phyloP scores from a whole-genome alignment of 2,888 invertebrate species.

The Leucania comma region DNA sequence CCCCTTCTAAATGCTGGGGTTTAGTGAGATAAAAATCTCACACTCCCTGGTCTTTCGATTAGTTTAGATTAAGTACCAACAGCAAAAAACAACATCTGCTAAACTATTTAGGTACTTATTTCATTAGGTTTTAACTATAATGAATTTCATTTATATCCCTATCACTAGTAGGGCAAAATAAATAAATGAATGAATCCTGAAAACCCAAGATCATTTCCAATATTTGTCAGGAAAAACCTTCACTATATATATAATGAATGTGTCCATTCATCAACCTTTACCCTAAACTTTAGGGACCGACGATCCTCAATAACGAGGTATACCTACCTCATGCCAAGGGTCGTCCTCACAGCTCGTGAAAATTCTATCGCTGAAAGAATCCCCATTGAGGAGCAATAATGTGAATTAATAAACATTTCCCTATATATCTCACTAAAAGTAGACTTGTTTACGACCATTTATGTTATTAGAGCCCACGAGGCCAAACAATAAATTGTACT shows the following conservation, averaged over 20 bases:
- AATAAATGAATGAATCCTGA: neutral
- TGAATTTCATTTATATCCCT: neutral
- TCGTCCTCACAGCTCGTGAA: slow-evolving; percentile 6
- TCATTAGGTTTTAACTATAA: neutral
- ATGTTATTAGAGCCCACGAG: slow-evolving; percentile 70
- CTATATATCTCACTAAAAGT: slow-evolving; percentile 61
- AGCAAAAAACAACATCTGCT: neutral
- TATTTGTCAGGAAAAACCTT: neutral
- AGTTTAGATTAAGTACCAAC: no score
- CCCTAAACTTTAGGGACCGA: neutral
- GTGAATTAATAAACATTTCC: slow-evolving; percentile 65
- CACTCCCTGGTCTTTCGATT: no score
- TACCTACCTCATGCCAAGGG: neutral
- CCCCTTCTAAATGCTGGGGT: no score
- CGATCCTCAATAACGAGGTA: neutral
- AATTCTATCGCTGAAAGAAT: slow-evolving; percentile 38
- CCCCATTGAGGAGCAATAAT: slow-evolving; percentile 34
- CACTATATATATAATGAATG: neutral
- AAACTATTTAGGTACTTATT: neutral
- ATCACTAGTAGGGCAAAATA: no score
- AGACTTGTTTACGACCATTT: slow-evolving; percentile 73
- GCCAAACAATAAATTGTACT: slow-evolving; percentile 74
- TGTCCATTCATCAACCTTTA: slow-evolving; percentile 11
- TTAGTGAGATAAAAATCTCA: no score
- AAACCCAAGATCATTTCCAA: neutral